Evolutionary conservation across 2,113 vertebrate genomes (phyloP).

Genomic region (Trichomycterus rosablanca): DNA sequence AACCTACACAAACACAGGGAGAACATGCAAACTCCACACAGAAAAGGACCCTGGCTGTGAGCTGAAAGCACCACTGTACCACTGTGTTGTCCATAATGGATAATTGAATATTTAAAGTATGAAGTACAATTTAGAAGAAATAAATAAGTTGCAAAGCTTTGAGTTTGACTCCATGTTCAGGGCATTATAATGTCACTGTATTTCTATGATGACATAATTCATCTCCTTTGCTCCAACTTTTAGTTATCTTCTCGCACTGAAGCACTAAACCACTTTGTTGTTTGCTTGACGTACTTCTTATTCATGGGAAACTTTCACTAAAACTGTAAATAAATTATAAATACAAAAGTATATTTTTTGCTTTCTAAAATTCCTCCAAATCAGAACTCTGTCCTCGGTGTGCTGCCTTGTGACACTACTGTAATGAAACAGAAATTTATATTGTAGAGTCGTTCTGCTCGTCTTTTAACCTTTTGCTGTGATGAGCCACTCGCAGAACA

Average conservation of each 20-base stretch:
- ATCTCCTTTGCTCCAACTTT: conserved; percentile 21
- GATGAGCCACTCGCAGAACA: conserved; percentile 41
- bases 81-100: not conserved
- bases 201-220: conserved; percentile 32
- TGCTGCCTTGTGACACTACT: conserved; percentile 28
- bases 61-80: too few relatives aligned
- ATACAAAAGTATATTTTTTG: conserved; percentile 55
- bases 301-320: conserved; percentile 38
- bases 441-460: conserved; percentile 25
- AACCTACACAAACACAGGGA: not conserved
- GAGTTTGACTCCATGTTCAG: conserved; percentile 30
- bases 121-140: not conserved
- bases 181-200: conserved; percentile 41
- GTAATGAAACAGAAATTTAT: conserved; percentile 40
- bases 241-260: conserved; percentile 24
- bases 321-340: conserved; percentile 56
- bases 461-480: conserved; percentile 43
- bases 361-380: conserved; percentile 26
- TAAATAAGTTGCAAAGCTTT: conserved; percentile 10
- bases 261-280: conserved; percentile 33
- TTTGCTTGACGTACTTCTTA: conserved; percentile 24
- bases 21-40: too few relatives aligned
- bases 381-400: conserved; percentile 39
- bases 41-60: too few relatives aligned
- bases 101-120: not conserved